Base-by-base conservation (phyloP, 2,797 vertebrate species). In the Holocentrus rufus region DNA sequence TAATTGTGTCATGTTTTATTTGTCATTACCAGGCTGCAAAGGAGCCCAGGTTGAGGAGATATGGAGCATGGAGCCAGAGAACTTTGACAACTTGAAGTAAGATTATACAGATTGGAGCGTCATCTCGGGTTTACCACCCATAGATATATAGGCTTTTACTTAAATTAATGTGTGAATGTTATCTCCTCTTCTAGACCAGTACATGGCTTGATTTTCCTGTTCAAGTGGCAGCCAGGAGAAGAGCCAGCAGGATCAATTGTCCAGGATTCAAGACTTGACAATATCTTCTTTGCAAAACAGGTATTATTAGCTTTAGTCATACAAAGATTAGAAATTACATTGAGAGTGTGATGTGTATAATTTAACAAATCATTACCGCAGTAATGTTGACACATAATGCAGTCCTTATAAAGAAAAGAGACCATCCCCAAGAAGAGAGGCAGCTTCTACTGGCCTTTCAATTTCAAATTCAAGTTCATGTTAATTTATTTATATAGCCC, bases 151-250 rank as follows among this genome's bases (percentile, higher is more conserved):
- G 10, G 4, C 1, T 25, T 55, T 52, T 34, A 76, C 57, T 63
- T 5, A 0, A 11, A 2, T 2, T 27, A 27, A 27, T 27, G 25
- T 27, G 25, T 27, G 2, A 27, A 27, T 27, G 25, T 27, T 72
- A 1, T 74, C 1, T 74, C 79, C 1, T 77, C 66, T 95, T 94
- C 23, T 90, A 99, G 98, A 90, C 97, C 98, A n/a, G 97, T 99
- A 74, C 98, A 99, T 75, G 98, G 98, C 22, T 88, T 99, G 80
- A 99, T 99, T 90, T 99, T 99, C 92, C 95, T 99, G 60, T 99
- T 99, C 91, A 99, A 99, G 88, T 99, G 98, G 98, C 97, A 98
- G 85, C 96, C 97, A n/a, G 98, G 97, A 69, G 97, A 99, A 84
- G 97, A 99, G 88, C 97, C 97, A 44, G 96, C 97, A 0, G 97